Conservation (phyloP, 2,797 vertebrate species). For the Sebastes iracundus region DNA sequence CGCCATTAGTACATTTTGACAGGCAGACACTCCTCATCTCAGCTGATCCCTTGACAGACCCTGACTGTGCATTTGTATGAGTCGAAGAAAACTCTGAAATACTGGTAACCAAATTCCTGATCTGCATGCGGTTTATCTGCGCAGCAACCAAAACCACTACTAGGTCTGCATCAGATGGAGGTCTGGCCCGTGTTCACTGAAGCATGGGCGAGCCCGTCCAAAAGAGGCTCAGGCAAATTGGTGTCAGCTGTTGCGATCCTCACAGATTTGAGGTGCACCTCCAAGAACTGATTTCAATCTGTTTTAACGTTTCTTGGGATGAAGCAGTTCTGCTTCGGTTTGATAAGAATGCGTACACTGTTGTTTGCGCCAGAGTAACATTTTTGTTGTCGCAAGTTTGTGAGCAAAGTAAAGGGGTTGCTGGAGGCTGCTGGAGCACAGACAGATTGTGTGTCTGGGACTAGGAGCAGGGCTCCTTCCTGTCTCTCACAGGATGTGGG, state of each 20-base stretch:
- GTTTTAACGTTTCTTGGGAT: not conserved
- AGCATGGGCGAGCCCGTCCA: slow-evolving; percentile 56
- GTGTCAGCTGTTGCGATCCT: slow-evolving; percentile 74
- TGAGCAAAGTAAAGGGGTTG: slow-evolving; percentile 10
- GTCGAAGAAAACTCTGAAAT: slow-evolving; percentile 26
- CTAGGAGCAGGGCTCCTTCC: slow-evolving; percentile 62
- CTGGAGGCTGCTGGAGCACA: slow-evolving; percentile 55
- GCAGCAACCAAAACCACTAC: slow-evolving; percentile 49
- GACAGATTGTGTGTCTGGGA: slow-evolving; percentile 52
- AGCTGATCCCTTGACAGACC: slow-evolving; percentile 46
- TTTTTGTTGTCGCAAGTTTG: slow-evolving; percentile 25
- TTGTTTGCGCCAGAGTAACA: not conserved
- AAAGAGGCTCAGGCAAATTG: slow-evolving; percentile 69
- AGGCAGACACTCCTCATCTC: not conserved
- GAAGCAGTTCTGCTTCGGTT: not conserved
- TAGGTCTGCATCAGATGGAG: slow-evolving; percentile 67
- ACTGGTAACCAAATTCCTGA: slow-evolving; percentile 61
- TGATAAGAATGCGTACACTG: slow-evolving; percentile 15
- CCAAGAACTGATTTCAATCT: slow-evolving; percentile 22
- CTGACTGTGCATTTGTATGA: slow-evolving; percentile 50
- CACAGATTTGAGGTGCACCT: slow-evolving; percentile 53
- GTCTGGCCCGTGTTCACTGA: slow-evolving; percentile 66
- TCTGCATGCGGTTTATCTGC: slow-evolving; percentile 66
- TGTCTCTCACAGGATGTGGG: slow-evolving; percentile 80
- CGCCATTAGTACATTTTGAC: not conserved